A percentile compares a stretch with the other conserved stretches of the same genome.
phyloP scores from a whole-genome alignment of 2,113 vertebrate species.

The Macroglossus sobrinus region DNA sequence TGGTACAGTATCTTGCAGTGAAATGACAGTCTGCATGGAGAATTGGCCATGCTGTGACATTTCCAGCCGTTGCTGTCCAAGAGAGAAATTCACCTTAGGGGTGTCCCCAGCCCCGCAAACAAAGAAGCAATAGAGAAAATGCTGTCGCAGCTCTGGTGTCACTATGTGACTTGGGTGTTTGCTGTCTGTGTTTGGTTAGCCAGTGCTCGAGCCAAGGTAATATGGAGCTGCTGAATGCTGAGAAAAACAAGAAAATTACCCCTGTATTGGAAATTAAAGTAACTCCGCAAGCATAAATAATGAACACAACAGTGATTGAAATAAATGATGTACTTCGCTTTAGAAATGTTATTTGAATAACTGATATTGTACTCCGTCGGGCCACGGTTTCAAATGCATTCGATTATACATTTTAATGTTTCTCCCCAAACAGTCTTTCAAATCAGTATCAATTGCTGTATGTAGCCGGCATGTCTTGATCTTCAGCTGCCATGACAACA shows the following conservation, averaged over 20 bases:
- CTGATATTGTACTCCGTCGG: conserved; percentile 58
- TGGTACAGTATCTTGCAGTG: not conserved
- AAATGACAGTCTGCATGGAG: not conserved
- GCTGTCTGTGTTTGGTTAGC: conserved; percentile 28
- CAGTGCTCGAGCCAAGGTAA: conserved; percentile 38
- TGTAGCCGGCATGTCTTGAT: conserved; percentile 74
- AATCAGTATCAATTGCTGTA: conserved; percentile 71
- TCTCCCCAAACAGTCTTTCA: conserved; percentile 71
- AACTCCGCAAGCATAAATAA: conserved; percentile 72
- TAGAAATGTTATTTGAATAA: conserved; percentile 71
- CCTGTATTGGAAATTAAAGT: conserved; percentile 64
- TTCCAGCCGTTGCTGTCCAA: not conserved
- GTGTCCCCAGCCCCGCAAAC: not conserved
- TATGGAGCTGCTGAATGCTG: conserved; percentile 18
- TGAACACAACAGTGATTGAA: conserved; percentile 69
- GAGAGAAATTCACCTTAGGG: conserved; percentile 18
- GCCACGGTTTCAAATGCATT: conserved; percentile 66
- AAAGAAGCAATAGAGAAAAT: not conserved
- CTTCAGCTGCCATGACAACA: conserved; percentile 81
- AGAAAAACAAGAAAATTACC: conserved; percentile 56
- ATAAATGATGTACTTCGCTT: conserved; percentile 59
- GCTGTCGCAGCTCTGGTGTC: not conserved
- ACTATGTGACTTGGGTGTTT: not conserved
- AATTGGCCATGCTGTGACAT: not conserved
- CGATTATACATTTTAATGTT: conserved; percentile 64